These are phyloP conservation scores for Temnopleurus reevesii DNA, from an alignment of 53 echinoderm and acorn worm species.

Conservation along the genomic window DNA sequence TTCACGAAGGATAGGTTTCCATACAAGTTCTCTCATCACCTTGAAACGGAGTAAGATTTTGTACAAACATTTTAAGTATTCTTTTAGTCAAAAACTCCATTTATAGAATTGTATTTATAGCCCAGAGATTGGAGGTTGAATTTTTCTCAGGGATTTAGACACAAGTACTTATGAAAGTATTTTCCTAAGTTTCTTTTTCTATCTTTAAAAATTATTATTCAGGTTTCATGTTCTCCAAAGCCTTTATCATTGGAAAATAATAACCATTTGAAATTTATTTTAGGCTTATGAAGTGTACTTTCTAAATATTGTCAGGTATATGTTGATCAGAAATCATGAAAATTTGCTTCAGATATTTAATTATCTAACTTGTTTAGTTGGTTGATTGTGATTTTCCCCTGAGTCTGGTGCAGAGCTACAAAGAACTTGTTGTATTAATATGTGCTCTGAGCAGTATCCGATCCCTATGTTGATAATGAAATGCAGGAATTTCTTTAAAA, in stretches of 20 bases:
- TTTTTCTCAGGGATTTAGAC: constrained; percentile 5
- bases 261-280: neutral
- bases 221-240: neutral
- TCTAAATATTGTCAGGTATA: no score
- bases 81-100: neutral
- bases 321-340: no score
- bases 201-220: neutral
- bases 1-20: neutral
- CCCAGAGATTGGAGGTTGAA: neutral
- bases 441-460: no score
- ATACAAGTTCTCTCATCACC: neutral
- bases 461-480: no score
- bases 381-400: no score
- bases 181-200: neutral
- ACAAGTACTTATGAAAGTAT: neutral
- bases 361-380: no score
- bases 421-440: no score
- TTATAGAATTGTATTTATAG: neutral
- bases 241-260: neutral
- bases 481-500: no score
- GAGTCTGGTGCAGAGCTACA: no score
- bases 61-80: neutral
- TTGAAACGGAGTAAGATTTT: neutral
- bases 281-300: no score
- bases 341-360: no score